A percentile compares a stretch with the other conserved stretches of the same genome.
Evolutionary conservation across 1,140 invertebrate species (phyloP).

Genomic region (Drosophila simulans): DNA sequence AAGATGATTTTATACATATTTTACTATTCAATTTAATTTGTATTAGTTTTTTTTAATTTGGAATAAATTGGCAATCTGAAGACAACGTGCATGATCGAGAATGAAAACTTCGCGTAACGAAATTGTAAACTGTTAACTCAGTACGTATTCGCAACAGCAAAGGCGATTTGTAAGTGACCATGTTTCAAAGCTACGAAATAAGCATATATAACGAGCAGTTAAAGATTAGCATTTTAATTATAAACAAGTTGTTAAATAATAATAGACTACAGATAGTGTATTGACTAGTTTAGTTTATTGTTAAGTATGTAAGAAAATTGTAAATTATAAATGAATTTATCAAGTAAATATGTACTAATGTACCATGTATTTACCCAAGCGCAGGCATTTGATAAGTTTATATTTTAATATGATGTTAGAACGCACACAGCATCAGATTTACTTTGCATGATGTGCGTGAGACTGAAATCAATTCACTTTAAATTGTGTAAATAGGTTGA

Average conservation of each 20-base stretch:
- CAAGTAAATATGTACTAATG: conserved; percentile 74
- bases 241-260: conserved; percentile 76
- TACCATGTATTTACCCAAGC: conserved; percentile 56
- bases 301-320: conserved; percentile 71
- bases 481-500: conserved; percentile 43
- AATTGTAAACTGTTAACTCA: conserved; percentile 49
- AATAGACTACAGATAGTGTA: conserved; percentile 69
- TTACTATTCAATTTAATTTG: conserved; percentile 14
- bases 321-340: conserved; percentile 80
- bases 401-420: conserved; percentile 64
- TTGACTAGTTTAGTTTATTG: conserved; percentile 65
- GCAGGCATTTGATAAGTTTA: conserved; percentile 72
- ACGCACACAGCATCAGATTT: conserved; percentile 37
- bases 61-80: conserved; percentile 62
- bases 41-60: conserved; percentile 31
- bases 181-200: conserved; percentile 53
- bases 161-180: conserved; percentile 37
- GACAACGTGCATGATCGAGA: conserved; percentile 18
- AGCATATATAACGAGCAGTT: conserved; percentile 65
- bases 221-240: conserved; percentile 77
- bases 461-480: conserved; percentile 49
- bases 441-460: conserved; percentile 61
- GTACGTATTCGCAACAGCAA: conserved; percentile 32
- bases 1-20: conserved; percentile 29
- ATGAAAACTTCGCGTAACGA: conserved; percentile 26